Conservation (phyloP, 2,797 vertebrate species). For the Gallinago solitaria region DNA sequence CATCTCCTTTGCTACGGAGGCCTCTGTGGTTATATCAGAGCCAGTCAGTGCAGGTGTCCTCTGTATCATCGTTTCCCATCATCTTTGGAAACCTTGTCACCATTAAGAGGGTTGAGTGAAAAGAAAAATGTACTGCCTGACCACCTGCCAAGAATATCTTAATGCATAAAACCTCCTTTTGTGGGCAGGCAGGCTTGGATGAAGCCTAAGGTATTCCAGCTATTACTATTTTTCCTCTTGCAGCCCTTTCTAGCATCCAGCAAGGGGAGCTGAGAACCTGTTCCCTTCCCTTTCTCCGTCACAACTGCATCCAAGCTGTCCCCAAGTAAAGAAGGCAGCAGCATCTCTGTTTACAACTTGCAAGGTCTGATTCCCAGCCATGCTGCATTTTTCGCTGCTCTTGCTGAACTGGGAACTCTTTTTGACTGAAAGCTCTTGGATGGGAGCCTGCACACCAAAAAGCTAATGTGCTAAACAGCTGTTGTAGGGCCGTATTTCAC, state of each 20-base stretch:
- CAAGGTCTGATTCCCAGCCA: neutral
- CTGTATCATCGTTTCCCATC: neutral
- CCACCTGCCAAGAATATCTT: neutral
- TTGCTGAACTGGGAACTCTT: neutral
- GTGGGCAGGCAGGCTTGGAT: neutral
- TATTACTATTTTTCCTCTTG: neutral
- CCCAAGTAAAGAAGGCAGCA: neutral
- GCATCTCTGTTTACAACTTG: neutral
- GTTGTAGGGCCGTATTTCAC: neutral
- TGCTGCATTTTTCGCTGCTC: neutral
- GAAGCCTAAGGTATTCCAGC: neutral
- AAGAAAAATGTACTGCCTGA: neutral
- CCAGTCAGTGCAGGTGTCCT: neutral
- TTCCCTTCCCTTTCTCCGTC: neutral
- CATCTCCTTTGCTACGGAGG: neutral
- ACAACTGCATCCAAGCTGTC: neutral
- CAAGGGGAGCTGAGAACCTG: constrained; percentile 55
- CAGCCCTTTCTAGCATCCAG: constrained; percentile 48
- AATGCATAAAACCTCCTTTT: neutral
- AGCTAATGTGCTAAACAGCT: constrained; percentile 10
- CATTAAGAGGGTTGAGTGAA: neutral
- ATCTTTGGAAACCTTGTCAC: neutral
- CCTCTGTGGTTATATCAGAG: neutral
- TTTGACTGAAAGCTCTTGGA: neutral
- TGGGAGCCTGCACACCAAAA: neutral